Evolutionary conservation across 2,113 vertebrate genomes (phyloP), one percentile per base, ranked within the genome.

Genomic region (Sarotherodon lohbergeri): DNA sequence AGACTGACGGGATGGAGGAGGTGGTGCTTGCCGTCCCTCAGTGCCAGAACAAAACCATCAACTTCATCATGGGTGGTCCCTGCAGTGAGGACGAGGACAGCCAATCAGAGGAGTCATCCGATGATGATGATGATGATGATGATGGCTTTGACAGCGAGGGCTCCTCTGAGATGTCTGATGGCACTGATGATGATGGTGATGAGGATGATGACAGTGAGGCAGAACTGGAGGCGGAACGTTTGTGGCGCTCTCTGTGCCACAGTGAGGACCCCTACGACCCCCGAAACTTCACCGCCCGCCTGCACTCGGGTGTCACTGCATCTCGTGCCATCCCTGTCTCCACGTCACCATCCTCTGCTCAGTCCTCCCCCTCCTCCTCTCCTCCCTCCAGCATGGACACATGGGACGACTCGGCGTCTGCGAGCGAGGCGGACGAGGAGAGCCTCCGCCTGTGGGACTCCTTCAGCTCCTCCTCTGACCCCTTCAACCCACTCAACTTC

Each of bases 401-500:
- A 3, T 94, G 94, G 87, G 96, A 96, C 1, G 96, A 97, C 14
- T 95, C 91, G 0, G 54, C 91, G 1, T 94, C 91, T 0, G 92
- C 88, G 41, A 93, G 96, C 1, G 97, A 97, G 29, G 93, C 76
- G 54, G 98, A 98, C 1, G 98, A 98, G 43, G 98, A 98, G 50
- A 97, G 87, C 83, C 90, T 97, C 57, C 96, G 86, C 16, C 96
- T 99, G 27, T 97, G 97, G 97, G 97, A 97, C 91, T 97, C 97
- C 0, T 98, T 99, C 91, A 96, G 95, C 92, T 95, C 94, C 83
- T 95, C 96, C 4, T 95, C 96, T 1, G 98, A 99, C 90, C 98
- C 98, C 0, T 99, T 99, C 81, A 98, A 97, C 90, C 98, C 96
- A 54, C 86, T 98, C 0, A 98, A 98, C 84, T 99, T 99, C 89